Evolutionary conservation across 2,888 invertebrate species (phyloP).

Genomic region (Blastobasis adustella): DNA sequence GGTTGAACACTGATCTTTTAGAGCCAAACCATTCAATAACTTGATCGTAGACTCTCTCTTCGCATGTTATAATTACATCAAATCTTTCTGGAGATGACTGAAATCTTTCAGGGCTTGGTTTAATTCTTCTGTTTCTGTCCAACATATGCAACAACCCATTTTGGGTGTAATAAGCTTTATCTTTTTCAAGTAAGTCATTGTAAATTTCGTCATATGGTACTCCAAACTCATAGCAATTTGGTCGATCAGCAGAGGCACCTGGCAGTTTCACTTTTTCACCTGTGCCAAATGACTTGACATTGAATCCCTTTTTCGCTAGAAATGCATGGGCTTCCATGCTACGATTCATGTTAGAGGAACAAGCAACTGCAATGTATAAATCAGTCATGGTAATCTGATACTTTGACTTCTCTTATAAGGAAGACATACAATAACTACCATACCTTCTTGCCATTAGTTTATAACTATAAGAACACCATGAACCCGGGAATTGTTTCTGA

Average conservation of each 20-base stretch:
- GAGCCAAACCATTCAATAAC: constrained; percentile 95
- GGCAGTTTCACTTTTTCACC: constrained; percentile 98
- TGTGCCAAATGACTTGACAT: constrained; percentile 95
- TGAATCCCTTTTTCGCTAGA: constrained; percentile 96
- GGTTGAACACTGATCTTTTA: constrained; percentile 84
- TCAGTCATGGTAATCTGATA: constrained; percentile 38
- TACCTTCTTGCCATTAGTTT: too few species aligned
- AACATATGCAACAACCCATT: constrained; percentile 98
- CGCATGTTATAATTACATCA: constrained; percentile 97
- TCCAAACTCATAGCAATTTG: constrained; percentile 98
- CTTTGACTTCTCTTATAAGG: too few species aligned
- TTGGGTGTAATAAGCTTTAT: constrained; percentile 95
- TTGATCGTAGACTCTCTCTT: constrained; percentile 99
- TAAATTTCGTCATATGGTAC: constrained; percentile 97
- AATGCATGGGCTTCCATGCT: constrained; percentile 99
- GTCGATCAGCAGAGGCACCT: constrained; percentile 93
- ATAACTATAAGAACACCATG: too few species aligned
- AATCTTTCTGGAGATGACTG: constrained; percentile 92
- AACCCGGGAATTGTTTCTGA: too few species aligned
- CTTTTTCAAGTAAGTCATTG: constrained; percentile 91
- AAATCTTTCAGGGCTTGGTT: constrained; percentile 94
- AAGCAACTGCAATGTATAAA: constrained; percentile 93
- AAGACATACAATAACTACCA: too few species aligned
- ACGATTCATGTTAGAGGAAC: constrained; percentile 99
- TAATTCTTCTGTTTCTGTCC: constrained; percentile 96